Conservation (phyloP, 2,113 vertebrate genomes). For the Amazona guildingii region DNA sequence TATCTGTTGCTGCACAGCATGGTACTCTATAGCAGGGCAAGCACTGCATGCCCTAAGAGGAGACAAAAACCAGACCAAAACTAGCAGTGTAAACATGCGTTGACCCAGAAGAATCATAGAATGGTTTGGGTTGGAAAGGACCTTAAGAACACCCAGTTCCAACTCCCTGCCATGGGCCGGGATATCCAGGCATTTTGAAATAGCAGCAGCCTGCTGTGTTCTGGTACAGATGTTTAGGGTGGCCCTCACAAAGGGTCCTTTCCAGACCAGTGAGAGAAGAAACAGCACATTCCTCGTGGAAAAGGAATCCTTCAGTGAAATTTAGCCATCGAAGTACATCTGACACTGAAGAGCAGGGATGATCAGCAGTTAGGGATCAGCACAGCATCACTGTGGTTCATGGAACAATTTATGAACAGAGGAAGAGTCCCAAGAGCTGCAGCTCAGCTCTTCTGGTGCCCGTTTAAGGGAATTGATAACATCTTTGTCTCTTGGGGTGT, state of each 20-base stretch:
- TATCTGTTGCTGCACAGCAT: background rate
- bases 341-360: background rate
- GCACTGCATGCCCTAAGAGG: background rate
- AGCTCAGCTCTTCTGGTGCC: background rate
- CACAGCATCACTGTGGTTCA: fast-evolving
- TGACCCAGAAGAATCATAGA: background rate
- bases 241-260: background rate
- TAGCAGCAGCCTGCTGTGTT: background rate
- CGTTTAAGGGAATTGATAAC: slow-evolving; percentile 35
- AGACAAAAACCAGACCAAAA: background rate
- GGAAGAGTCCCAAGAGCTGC: background rate
- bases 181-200: background rate
- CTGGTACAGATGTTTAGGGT: background rate
- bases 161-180: background rate
- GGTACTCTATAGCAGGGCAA: background rate
- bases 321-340: background rate
- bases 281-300: background rate
- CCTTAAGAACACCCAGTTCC: background rate
- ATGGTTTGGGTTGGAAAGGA: background rate
- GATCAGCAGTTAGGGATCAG: background rate
- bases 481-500: slow-evolving; percentile 28
- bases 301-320: background rate
- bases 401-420: background rate
- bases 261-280: background rate
- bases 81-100: background rate